phyloP scores from a whole-genome alignment of 2,797 vertebrate genomes.

The Dallia pectoralis region DNA sequence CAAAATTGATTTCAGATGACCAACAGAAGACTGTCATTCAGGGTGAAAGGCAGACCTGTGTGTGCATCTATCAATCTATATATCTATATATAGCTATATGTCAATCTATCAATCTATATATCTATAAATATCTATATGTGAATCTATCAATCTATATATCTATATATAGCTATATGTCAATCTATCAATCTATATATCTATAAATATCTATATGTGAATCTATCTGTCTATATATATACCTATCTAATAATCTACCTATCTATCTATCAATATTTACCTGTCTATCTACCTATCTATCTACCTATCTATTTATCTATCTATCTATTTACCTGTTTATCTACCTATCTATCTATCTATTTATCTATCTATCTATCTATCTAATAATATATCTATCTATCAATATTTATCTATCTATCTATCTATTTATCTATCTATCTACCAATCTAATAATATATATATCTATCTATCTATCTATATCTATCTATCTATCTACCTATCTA shows the following conservation, averaged over 20 bases:
- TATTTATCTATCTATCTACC: not conserved
- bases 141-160: too few relatives aligned
- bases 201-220: too few relatives aligned
- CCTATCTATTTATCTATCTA: not conserved
- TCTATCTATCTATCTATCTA: not conserved
- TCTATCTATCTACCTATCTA: not conserved
- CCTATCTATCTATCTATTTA: not conserved
- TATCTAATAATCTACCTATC: not conserved
- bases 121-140: too few relatives aligned
- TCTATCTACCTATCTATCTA: not conserved
- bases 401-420: too few relatives aligned
- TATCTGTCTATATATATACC: too few relatives aligned
- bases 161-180: too few relatives aligned
- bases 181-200: too few relatives aligned
- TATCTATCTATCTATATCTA: not conserved
- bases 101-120: too few relatives aligned
- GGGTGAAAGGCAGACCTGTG: not conserved
- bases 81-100: not conserved
- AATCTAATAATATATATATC: too few relatives aligned
- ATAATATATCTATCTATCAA: not conserved
- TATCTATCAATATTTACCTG: too few relatives aligned
- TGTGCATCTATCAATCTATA: not conserved
- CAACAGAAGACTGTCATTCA: not conserved
- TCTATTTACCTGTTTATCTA: too few relatives aligned
- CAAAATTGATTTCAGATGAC: constrained; percentile 58